Base-by-base conservation (phyloP, 1,140 invertebrate genomes). In the Drosophila ficusphila region DNA sequence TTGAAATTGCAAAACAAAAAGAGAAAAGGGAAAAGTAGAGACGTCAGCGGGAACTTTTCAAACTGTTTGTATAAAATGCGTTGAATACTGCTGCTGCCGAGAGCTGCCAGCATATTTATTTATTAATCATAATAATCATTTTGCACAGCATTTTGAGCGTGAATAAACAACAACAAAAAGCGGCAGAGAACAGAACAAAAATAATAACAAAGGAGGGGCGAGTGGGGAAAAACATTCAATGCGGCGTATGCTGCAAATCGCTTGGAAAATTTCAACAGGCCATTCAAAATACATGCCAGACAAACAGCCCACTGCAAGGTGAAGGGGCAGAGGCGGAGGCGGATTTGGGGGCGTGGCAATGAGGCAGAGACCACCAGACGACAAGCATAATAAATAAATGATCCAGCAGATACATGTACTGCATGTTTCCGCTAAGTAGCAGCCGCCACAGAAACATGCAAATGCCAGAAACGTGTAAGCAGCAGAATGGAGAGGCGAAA, bases 101-200 rank as follows among this genome's bases (percentile, higher is more conserved):
- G 31, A 16, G 42, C 36, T 47, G 46, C 39, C 39, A 5, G 57
- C 72, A 75, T 81, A 88, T 81, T 88, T 88, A 88, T 88, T 88
- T 88, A 88, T 88, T 88, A 88, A 88, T 88, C 82, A 82, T 88
- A 88, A 88, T 88, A 88, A 88, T 88, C 77, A 88, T 88, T 88
- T 88, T 88, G 74, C 60, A 57, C 53, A 76, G 57, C 70, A 88
- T 88, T 88, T 88, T 88, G 53, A 88, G 82, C 82, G 82, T 88
- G 77, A 88, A 72, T 48, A 62, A 61, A 39, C 53, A 71, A 70
- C 52, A 70, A 71, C 42, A 57, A 29, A 27, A 31, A n/a, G n/a
- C 18, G 2, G 34, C 18, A 16, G 21, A 47, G 29, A 34, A 36
- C 41, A 39, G 18, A 69, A 58, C 23, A 58, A 34, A 58, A 51